Base-by-base conservation (phyloP, 2,888 invertebrate genomes). In the Scotopteryx bipunctaria region DNA sequence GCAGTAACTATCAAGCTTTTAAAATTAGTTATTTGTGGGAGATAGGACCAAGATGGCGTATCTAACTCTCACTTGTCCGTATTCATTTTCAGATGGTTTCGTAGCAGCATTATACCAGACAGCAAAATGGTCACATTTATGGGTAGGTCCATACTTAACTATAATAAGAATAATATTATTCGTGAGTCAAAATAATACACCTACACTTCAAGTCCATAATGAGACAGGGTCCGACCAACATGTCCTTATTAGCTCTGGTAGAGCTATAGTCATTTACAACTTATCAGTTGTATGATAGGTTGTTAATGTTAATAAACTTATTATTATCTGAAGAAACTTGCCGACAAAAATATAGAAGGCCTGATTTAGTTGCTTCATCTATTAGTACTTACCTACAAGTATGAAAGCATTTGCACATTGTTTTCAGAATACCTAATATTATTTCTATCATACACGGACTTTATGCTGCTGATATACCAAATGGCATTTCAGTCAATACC, bases 401-500 rank as follows among this genome's bases (percentile, higher is more conserved):
- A n/a, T n/a, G n/a, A n/a, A n/a, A n/a, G n/a, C n/a, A n/a, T n/a
- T n/a, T n/a, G n/a, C n/a, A n/a, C n/a, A n/a, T n/a, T 35, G n/a
- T 52, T 82, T 85, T 40, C 81, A 91, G 91, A 88, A 61, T 83
- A 85, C 50, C 58, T 91, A 1, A 81, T 83, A 8, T 70, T 91
- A 21, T 55, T 82, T 5, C 59, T 89, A 8, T 76, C 91, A 0
- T 91, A 91, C 55, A 29, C 71, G 3, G 91, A 91, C 54, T 86
- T 87, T 46, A 78, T 91, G 76, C 44, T 87, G 6, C 76, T 89
- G 13, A 81, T 86, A 0, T 91, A 91, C 52, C 84, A 91, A 73
- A 88, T 91, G 82, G 82, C 91, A 4, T 91, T 91, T 59, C 74
- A 83, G 51, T 86, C 91, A 13, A 77, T 81, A 33, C 69, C 66